Conservation (phyloP, 2,113 vertebrate genomes). For the Accipiter virgatus region DNA sequence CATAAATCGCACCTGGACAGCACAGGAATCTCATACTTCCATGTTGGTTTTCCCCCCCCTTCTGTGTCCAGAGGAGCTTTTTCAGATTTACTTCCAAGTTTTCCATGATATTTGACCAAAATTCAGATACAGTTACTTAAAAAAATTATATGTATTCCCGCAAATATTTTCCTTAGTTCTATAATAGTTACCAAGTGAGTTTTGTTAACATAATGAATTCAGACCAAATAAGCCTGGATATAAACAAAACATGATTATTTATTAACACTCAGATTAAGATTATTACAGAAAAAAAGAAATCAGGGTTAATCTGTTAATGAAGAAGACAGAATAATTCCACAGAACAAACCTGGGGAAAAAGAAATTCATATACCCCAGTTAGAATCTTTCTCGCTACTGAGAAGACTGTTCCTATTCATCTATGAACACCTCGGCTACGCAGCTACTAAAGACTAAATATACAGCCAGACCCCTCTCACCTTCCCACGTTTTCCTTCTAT, state of each 20-base stretch:
- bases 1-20: background rate
- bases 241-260: background rate
- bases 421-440: background rate
- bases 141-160: background rate
- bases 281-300: background rate
- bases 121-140: background rate
- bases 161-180: background rate
- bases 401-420: background rate
- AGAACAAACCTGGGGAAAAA: background rate
- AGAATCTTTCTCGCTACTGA: background rate
- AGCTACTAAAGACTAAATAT: background rate
- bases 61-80: background rate
- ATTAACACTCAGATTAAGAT: background rate
- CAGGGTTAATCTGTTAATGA: background rate
- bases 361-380: background rate
- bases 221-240: background rate
- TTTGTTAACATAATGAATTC: background rate
- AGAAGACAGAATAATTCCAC: background rate
- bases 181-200: background rate
- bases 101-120: background rate
- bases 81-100: background rate
- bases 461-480: background rate
- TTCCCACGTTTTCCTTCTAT: background rate
- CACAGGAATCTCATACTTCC: background rate
- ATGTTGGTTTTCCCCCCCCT: accelerated